phyloP scores from a whole-genome alignment of 2,797 vertebrate genomes.

The Smutsia temminckii region DNA sequence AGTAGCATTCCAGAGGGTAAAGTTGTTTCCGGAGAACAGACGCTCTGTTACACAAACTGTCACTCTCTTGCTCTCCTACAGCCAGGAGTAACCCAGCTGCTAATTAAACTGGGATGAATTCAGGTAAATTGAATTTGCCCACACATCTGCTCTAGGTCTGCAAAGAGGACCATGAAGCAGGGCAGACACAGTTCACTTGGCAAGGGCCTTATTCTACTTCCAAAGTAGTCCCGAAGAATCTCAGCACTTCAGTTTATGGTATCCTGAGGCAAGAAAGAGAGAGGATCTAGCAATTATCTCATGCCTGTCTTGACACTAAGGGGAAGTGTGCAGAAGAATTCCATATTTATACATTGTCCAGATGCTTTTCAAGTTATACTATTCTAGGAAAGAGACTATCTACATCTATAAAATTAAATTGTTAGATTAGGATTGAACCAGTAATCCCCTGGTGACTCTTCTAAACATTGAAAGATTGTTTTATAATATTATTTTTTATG shows the following conservation, averaged over 20 bases:
- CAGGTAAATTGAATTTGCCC: conserved; percentile 86
- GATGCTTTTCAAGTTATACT: not conserved
- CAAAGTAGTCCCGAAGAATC: not conserved
- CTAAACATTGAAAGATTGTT: not conserved
- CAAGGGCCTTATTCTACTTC: conserved; percentile 67
- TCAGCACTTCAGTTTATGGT: not conserved
- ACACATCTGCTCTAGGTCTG: conserved; percentile 84
- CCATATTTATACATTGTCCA: not conserved
- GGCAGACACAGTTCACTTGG: conserved; percentile 76
- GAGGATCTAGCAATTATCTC: not conserved
- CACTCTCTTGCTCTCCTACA: conserved; percentile 64
- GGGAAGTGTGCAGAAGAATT: not conserved
- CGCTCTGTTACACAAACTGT: conserved; percentile 43
- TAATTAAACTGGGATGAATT: conserved; percentile 87
- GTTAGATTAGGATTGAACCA: not conserved
- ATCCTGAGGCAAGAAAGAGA: not conserved
- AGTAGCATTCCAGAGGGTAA: conserved; percentile 42
- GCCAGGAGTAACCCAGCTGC: conserved; percentile 84
- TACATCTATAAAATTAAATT: not conserved
- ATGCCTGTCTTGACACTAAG: not conserved
- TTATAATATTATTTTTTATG: not conserved
- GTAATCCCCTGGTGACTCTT: not conserved
- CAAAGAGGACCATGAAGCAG: conserved; percentile 75
- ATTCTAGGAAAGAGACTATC: not conserved
- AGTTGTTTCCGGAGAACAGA: conserved; percentile 52